These are phyloP conservation scores for Spongilla lacustris DNA, from an alignment of 37 sponge, comb jelly and placozoan species.

Conservation along the genomic window DNA sequence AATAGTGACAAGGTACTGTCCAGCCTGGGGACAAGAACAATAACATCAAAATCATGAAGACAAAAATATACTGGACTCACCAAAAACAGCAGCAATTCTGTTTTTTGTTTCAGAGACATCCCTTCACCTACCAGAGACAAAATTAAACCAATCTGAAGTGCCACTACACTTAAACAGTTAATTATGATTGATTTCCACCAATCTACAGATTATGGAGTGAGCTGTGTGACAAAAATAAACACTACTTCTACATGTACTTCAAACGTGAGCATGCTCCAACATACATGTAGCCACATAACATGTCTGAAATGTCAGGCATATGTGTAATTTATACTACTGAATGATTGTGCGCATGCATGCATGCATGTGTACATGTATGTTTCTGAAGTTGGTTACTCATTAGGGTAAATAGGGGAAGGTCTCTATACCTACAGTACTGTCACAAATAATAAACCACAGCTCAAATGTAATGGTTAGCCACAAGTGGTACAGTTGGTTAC, in stretches of 20 bases:
- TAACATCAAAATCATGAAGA: background rate
- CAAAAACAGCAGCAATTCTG: conserved; percentile 51
- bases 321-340: background rate
- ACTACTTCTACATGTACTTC: too few relatives aligned
- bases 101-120: conserved; percentile 46
- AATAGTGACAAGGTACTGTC: conserved; percentile 60
- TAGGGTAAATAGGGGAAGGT: too few relatives aligned
- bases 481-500: too few relatives aligned
- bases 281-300: background rate
- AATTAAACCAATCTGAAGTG: background rate
- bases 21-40: conserved; percentile 42
- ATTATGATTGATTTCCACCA: too few relatives aligned
- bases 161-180: background rate
- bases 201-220: too few relatives aligned
- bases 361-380: background rate
- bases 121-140: conserved; percentile 27
- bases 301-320: background rate
- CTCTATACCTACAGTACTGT: too few relatives aligned
- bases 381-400: too few relatives aligned
- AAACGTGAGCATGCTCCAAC: too few relatives aligned
- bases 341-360: background rate
- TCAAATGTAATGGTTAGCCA: too few relatives aligned
- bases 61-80: conserved; percentile 18
- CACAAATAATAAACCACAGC: too few relatives aligned
- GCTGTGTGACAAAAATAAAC: too few relatives aligned